Evolutionary conservation across 2,113 vertebrate species (phyloP), one percentile per base, ranked within the genome.

Genomic region (Muntiacus muntjak): DNA sequence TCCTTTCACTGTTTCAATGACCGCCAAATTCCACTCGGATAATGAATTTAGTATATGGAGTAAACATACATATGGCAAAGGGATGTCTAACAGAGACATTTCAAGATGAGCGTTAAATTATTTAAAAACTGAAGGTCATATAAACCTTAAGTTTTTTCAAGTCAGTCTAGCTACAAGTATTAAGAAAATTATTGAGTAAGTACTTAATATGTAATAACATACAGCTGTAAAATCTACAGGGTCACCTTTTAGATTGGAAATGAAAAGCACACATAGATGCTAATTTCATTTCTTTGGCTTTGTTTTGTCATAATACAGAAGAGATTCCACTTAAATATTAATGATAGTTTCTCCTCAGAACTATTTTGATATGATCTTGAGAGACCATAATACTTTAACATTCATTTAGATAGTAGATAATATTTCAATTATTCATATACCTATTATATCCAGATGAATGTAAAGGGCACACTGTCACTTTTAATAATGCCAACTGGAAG

Each of bases 361-460:
- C n/a, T 88, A 50, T 92, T 88, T 95, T 92, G 84, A 95, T 79
- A 45, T 83, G 43, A 95, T 76, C n/a, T 89, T 92, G 30, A 47
- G 55, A 62, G 55, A 94, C 7, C 15, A 13, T 45, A 67, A 78
- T 87, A 36, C 17, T 40, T 94, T 43, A 79, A 62, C 60, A 89
- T 92, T 95, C 47, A 21, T 96, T 85, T 89, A 89, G 57, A 74
- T 9, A 92, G 50, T 57, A 89, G 91, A 67, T 33, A 54, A 40
- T 85, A 76, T 87, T 91, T 95, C 57, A 95, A 95, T 96, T 95
- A 93, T 97, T 96, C 82, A 94, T 85, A 5, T 33, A 45, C 26
- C 50, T 95, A 62, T 84, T 95, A 79, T 83, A 47, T 71, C 67
- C 30, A 84, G 94, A 58, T 76, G 28, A 74, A 84, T 54, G 7